Evolutionary conservation across 2,888 invertebrate genomes (phyloP).

Genomic region (Tineola bisselliella): DNA sequence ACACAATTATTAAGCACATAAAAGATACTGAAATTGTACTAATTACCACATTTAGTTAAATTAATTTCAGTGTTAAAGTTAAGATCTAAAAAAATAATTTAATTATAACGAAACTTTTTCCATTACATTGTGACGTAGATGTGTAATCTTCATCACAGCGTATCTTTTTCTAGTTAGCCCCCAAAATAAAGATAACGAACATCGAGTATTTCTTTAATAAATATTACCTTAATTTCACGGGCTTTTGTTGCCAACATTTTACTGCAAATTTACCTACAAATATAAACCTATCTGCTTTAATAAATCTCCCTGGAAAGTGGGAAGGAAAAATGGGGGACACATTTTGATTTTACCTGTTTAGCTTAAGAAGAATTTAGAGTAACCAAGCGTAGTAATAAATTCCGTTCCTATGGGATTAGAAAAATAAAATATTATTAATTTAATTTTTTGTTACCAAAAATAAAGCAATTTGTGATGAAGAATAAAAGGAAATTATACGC

Average conservation of each 20-base stretch:
- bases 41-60: no score
- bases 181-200: neutral
- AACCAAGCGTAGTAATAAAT: conserved; percentile 28
- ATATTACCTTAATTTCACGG: neutral
- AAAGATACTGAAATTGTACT: no score
- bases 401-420: conserved; percentile 25
- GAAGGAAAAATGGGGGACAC: neutral
- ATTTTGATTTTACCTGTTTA: conserved; percentile 18
- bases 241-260: neutral
- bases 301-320: neutral
- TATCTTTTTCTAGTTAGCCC: neutral
- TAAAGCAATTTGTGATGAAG: conserved; percentile 2
- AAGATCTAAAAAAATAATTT: no score
- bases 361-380: conserved; percentile 28
- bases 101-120: no score
- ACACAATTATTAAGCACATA: no score
- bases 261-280: neutral
- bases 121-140: neutral
- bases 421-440: conserved; percentile 22
- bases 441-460: conserved; percentile 2
- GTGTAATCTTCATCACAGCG: neutral
- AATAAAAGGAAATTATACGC: neutral
- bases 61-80: no score
- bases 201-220: neutral
- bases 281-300: neutral